Evolutionary conservation across 2,888 invertebrate species (phyloP).

Genomic region (Netelia melanura): DNA sequence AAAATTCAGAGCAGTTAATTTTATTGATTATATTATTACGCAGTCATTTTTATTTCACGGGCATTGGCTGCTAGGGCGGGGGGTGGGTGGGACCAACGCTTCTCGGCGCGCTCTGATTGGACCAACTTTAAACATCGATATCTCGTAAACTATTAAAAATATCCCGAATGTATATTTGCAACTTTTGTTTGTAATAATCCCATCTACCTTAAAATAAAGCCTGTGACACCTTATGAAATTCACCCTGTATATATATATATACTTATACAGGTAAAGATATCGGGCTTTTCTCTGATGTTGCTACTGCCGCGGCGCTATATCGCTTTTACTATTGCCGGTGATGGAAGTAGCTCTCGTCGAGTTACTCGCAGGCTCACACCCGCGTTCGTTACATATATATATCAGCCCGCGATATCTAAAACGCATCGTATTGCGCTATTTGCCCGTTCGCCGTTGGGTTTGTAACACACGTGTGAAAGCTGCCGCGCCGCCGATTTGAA

Average conservation of each 20-base stretch:
- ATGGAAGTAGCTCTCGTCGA: slow-evolving; percentile 47
- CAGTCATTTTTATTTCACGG: too few species aligned
- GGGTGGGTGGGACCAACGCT: too few species aligned
- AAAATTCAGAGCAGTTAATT: too few species aligned
- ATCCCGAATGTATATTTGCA: too few species aligned
- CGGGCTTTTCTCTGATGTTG: neutral
- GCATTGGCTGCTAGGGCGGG: too few species aligned
- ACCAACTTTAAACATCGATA: too few species aligned
- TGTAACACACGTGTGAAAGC: slow-evolving; percentile 69
- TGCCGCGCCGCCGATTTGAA: slow-evolving; percentile 30
- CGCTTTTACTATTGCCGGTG: slow-evolving; percentile 16
- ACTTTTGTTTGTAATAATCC: too few species aligned
- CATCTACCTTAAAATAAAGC: too few species aligned
- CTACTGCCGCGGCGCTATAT: neutral
- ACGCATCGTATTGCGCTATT: slow-evolving; percentile 53
- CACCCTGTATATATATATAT: neutral
- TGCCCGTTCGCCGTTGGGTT: slow-evolving; percentile 41
- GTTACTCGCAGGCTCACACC: slow-evolving; percentile 3
- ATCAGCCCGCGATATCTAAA: slow-evolving; percentile 49
- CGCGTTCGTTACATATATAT: neutral
- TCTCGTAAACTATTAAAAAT: too few species aligned
- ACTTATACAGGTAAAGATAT: neutral
- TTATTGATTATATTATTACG: too few species aligned
- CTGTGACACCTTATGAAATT: neutral
- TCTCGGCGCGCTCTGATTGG: too few species aligned